phyloP scores from a whole-genome alignment of 2,113 vertebrate genomes.

The Callaeas wilsoni region DNA sequence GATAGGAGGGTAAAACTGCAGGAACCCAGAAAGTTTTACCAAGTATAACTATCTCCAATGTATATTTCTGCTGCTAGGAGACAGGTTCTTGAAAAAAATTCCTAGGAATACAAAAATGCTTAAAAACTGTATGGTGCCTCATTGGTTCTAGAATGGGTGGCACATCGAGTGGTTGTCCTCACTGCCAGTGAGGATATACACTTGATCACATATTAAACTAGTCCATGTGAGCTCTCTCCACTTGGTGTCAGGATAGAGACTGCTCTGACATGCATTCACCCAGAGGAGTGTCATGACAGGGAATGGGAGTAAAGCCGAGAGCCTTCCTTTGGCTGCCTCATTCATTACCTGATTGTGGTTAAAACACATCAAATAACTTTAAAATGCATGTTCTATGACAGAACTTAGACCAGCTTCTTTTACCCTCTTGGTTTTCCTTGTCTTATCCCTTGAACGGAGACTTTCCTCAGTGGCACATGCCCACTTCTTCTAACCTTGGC shows the following conservation, averaged over 20 bases:
- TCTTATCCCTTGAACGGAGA: neutral
- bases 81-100: neutral
- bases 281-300: neutral
- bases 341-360: neutral
- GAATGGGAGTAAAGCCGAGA: neutral
- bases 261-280: neutral
- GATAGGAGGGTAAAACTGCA: neutral
- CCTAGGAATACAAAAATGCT: neutral
- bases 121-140: neutral
- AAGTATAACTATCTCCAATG: neutral
- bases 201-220: neutral
- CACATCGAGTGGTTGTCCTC: rapidly evolving
- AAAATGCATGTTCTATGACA: neutral
- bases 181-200: neutral
- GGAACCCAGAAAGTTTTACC: neutral
- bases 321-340: neutral
- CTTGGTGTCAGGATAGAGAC: constrained; percentile 50
- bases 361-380: neutral
- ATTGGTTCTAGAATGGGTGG: neutral
- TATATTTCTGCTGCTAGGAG: neutral
- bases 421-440: neutral
- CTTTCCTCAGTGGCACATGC: neutral
- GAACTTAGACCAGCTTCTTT: neutral
- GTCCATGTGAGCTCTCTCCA: neutral
- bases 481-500: neutral